These are phyloP conservation scores for Kryptopterus vitreolus DNA, from an alignment of 2,797 vertebrate genomes.

Conservation along the genomic window DNA sequence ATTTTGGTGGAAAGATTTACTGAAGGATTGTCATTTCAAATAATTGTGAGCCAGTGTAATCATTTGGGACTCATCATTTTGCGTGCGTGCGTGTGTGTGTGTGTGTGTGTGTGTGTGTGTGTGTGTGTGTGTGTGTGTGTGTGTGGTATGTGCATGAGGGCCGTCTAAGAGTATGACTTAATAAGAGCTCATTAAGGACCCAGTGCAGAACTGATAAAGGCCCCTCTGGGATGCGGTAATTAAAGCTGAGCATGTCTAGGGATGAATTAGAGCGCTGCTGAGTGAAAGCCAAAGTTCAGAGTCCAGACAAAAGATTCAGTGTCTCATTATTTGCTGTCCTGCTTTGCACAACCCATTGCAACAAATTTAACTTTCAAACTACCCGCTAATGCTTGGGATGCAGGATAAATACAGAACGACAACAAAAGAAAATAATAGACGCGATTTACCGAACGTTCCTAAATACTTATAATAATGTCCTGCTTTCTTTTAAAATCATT, in stretches of 20 bases:
- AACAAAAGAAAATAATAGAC: neutral
- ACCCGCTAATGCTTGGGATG: conserved; percentile 4
- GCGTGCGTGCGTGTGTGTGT: conserved; percentile 58
- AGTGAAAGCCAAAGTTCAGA: conserved; percentile 53
- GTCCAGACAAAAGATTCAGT: conserved; percentile 44
- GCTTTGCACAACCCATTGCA: conserved; percentile 24
- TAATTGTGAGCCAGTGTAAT: conserved; percentile 63
- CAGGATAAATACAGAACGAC: conserved; percentile 6
- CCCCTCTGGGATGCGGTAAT: conserved; percentile 68
- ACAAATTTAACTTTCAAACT: conserved; percentile 20
- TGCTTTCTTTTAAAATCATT: neutral
- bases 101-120: conserved; percentile 53
- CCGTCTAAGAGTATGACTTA: conserved; percentile 66
- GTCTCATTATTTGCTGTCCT: conserved; percentile 56
- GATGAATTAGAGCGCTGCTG: conserved; percentile 48
- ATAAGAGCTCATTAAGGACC: conserved; percentile 74
- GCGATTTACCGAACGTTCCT: neutral
- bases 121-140: conserved; percentile 53
- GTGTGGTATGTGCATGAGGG: conserved; percentile 61
- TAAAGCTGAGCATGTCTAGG: conserved; percentile 64
- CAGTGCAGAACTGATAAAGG: conserved; percentile 70
- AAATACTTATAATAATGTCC: neutral
- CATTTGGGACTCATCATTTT: conserved; percentile 64
- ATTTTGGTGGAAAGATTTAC: conserved; percentile 36
- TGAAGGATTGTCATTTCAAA: conserved; percentile 60